A percentile compares a stretch with the other conserved stretches of the same genome.
Conservation (phyloP, 2,797 vertebrate species). For the Gadopsis marmoratus region DNA sequence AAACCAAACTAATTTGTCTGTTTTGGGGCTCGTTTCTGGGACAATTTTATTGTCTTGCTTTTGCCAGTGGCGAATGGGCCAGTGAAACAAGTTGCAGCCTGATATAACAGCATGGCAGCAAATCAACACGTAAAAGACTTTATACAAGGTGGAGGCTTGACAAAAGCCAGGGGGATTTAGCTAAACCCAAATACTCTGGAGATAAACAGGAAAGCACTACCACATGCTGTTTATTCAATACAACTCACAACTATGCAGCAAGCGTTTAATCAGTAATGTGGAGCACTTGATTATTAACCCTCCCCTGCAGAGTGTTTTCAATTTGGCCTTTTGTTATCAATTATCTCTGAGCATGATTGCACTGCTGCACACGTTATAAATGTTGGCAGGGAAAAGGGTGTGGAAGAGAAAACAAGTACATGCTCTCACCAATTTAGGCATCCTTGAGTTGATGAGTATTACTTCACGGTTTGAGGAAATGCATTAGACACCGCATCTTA, state of each 20-base stretch:
- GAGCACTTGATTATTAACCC: constrained; percentile 74
- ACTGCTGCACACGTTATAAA: constrained; percentile 53
- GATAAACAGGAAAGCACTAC: constrained; percentile 75
- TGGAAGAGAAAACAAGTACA: constrained; percentile 43
- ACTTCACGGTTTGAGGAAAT: constrained; percentile 49
- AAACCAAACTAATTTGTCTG: constrained; percentile 81
- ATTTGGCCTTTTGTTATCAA: constrained; percentile 76
- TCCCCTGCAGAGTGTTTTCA: constrained; percentile 72
- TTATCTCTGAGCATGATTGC: constrained; percentile 75
- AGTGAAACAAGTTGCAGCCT: constrained; percentile 55
- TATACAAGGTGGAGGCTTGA: constrained; percentile 62
- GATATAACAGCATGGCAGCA: constrained; percentile 56
- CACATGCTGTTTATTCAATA: constrained; percentile 74
- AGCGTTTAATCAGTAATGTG: constrained; percentile 75
- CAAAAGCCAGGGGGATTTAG: constrained; percentile 68
- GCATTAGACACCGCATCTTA: constrained; percentile 22
- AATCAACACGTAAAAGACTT: constrained; percentile 58
- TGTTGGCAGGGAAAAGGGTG: constrained; percentile 43
- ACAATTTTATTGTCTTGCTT: constrained; percentile 47
- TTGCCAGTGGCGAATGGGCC: constrained; percentile 23
- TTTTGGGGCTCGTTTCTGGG: constrained; percentile 49
- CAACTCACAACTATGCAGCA: constrained; percentile 58
- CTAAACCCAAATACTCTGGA: constrained; percentile 64
- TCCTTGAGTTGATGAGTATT: constrained; percentile 28
- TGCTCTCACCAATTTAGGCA: constrained; percentile 14